A percentile compares a stretch with the other conserved stretches of the same genome.
phyloP scores from a whole-genome alignment of 2,113 vertebrate species.

The Varanus komodoensis region DNA sequence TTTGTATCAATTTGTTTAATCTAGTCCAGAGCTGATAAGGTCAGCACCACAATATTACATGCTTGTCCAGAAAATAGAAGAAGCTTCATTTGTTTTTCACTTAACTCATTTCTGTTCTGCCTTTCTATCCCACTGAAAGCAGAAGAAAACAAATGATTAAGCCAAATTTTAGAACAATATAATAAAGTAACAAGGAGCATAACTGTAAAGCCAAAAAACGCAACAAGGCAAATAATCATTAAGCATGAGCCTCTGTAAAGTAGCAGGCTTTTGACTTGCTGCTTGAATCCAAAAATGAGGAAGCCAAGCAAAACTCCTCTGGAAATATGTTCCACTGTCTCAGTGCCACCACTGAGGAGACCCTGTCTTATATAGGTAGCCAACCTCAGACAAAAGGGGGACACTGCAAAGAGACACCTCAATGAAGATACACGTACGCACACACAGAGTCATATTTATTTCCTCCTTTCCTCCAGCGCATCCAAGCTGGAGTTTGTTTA shows the following conservation, averaged over 20 bases:
- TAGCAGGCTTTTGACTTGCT: background rate
- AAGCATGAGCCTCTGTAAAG: background rate
- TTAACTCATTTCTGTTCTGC: background rate
- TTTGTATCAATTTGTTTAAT: background rate
- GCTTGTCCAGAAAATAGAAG: background rate
- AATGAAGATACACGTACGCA: background rate
- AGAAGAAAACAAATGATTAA: background rate
- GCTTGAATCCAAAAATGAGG: background rate
- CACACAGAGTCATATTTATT: too few species aligned
- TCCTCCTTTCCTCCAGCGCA: too few species aligned
- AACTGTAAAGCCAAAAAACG: background rate
- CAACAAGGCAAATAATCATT: background rate
- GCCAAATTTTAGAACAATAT: background rate
- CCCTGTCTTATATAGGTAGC: too few species aligned
- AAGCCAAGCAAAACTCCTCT: background rate
- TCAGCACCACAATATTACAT: background rate
- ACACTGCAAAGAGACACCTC: background rate
- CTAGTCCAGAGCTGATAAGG: background rate
- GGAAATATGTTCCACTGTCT: background rate
- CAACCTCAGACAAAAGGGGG: background rate
- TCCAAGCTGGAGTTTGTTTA: too few species aligned
- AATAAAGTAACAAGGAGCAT: background rate
- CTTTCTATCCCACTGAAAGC: background rate
- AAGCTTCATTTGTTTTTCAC: background rate
- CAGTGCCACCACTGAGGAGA: background rate